phyloP scores from a whole-genome alignment of 2,113 vertebrate genomes.

The Leptodactylus fuscus region DNA sequence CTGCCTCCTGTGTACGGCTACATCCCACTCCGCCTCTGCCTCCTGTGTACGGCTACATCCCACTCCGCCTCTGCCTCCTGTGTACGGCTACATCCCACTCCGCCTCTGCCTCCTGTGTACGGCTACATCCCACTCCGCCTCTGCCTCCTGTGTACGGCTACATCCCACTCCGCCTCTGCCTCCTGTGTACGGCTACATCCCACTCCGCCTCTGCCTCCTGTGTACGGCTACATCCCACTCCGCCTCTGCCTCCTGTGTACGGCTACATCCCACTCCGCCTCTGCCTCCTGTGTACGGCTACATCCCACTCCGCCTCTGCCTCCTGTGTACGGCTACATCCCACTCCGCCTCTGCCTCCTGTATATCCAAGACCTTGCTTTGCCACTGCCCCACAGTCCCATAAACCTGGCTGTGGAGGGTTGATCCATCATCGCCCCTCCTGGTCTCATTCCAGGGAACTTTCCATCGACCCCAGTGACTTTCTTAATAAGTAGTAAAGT shows the following conservation, averaged over 20 bases:
- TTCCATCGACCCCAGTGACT: neutral
- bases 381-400: neutral
- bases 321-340: neutral
- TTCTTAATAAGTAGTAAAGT: neutral
- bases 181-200: neutral
- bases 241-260: no score
- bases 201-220: neutral
- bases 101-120: neutral
- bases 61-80: no score
- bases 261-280: no score
- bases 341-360: neutral
- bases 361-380: no score
- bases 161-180: neutral
- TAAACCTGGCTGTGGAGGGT: neutral
- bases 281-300: no score
- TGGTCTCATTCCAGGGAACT: neutral
- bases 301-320: no score
- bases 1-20: neutral
- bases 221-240: neutral
- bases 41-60: no score
- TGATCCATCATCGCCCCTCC: neutral
- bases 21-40: neutral
- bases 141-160: neutral
- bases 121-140: neutral
- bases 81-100: no score